Evolutionary conservation across 1,140 invertebrate genomes (phyloP).

Genomic region (Anoplolepis gracilipes): DNA sequence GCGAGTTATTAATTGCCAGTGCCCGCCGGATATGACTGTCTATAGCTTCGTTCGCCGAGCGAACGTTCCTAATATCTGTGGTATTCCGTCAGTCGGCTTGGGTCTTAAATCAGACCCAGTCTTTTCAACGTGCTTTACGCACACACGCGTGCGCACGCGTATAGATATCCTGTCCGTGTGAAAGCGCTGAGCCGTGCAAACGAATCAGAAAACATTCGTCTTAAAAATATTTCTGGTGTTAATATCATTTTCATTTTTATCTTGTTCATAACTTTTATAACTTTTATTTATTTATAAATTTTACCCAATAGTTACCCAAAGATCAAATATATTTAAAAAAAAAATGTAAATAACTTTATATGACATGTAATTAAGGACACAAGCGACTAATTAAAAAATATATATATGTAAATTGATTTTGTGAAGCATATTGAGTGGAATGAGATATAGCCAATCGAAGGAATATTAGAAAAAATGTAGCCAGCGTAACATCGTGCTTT

Average conservation of each 20-base stretch:
- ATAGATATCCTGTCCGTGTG: neutral
- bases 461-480: conserved; percentile 36
- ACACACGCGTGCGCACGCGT: neutral
- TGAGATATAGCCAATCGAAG: neutral
- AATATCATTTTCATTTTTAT: neutral
- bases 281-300: neutral
- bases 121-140: conserved; percentile 42
- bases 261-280: neutral
- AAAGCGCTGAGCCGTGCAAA: conserved; percentile 36
- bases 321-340: neutral
- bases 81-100: conserved; percentile 69
- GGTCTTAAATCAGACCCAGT: conserved; percentile 63
- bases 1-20: conserved; percentile 85
- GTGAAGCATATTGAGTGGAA: neutral
- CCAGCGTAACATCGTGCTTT: neutral
- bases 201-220: conserved; percentile 15
- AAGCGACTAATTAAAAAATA: neutral
- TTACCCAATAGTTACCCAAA: neutral
- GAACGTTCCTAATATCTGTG: conserved; percentile 79
- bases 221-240: neutral
- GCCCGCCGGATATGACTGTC: conserved; percentile 85
- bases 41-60: conserved; percentile 81
- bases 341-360: neutral
- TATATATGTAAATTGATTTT: neutral
- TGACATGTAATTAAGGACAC: neutral